These are phyloP conservation scores for Calcarius ornatus DNA, from an alignment of 2,113 vertebrate genomes.

Conservation along the genomic window DNA sequence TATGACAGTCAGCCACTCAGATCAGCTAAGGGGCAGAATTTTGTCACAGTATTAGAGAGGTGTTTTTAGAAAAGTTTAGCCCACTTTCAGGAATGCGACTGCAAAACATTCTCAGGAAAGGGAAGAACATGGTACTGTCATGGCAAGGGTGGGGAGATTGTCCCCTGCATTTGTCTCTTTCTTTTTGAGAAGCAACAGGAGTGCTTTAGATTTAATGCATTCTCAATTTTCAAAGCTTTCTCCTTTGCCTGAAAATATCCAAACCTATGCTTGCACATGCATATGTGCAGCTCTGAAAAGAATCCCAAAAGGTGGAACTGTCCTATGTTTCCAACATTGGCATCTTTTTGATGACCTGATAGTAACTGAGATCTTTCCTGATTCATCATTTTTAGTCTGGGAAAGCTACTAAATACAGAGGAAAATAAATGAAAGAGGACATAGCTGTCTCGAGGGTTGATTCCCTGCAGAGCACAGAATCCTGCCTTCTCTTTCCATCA, in stretches of 20 bases:
- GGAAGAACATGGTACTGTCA: not conserved
- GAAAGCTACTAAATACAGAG: not conserved
- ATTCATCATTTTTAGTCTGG: not conserved
- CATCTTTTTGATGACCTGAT: not conserved
- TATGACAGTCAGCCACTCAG: not conserved
- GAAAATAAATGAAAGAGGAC: not conserved
- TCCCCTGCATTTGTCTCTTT: not conserved
- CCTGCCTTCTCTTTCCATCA: not conserved
- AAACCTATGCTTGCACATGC: not conserved
- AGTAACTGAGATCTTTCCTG: not conserved
- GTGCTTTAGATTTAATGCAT: not conserved
- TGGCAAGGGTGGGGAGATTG: not conserved
- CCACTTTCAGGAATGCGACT: not conserved
- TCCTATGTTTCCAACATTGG: not conserved
- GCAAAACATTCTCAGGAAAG: not conserved
- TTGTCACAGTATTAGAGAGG: not conserved
- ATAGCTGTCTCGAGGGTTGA: not conserved
- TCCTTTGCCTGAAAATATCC: not conserved
- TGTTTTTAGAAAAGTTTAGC: not conserved
- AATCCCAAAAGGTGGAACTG: not conserved
- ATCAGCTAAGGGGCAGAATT: not conserved
- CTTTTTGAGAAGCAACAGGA: not conserved
- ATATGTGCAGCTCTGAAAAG: not conserved
- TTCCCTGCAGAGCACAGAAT: not conserved
- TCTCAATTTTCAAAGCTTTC: not conserved